Evolutionary conservation across 2,113 vertebrate species (phyloP), one percentile per base, ranked within the genome.

Genomic region (Pitta sordida): DNA sequence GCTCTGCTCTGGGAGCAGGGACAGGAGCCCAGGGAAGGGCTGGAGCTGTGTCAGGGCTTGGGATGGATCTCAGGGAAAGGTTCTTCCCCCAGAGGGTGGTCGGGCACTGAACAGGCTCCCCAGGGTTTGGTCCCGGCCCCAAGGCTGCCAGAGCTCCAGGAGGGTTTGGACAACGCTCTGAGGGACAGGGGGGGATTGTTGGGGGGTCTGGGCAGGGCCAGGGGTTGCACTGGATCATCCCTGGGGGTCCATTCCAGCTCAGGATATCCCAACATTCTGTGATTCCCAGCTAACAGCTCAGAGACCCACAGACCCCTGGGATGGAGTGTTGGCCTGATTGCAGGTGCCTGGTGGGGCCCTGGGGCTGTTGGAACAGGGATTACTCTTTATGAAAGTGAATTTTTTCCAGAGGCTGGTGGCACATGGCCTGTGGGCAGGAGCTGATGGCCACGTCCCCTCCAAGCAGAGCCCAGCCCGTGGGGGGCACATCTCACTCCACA

Each of bases 221-320:
- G 69, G 43, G 6, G 6, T 0, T 14, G 44, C 1, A 0, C 5
- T 24, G 1, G 1, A 10, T n/a, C 9, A 30, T 52, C 13, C 20
- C 0, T 46, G 29, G 0, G n/a, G 13, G 7, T 30, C 20, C 19
- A 8, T 52, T 3, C 20, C 20, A 1, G 0, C 46, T 46, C 39
- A 18, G 39, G 13, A 10, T 12, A 13, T 46, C 52, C 20, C 13
- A 21, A 15, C 7, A 48, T 48, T 75, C 20, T 6, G 4, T 3
- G 2, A 30, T 51, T 62, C 32, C 62, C 41, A 49, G 44, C 39
- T 15, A 1, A 29, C n/a, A 41, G 60, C 43, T 60, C 7, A 10
- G 49, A 36, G 39, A 7, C 37, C 52, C 12, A 7, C 44, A 36
- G 7, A 11, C 3, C 15, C 34, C 17, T 1, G 4, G 11, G 43